Evolutionary conservation across 2,888 invertebrate species (phyloP), one percentile per base, ranked within the genome.

Genomic region (Caradrina clavipalpis): DNA sequence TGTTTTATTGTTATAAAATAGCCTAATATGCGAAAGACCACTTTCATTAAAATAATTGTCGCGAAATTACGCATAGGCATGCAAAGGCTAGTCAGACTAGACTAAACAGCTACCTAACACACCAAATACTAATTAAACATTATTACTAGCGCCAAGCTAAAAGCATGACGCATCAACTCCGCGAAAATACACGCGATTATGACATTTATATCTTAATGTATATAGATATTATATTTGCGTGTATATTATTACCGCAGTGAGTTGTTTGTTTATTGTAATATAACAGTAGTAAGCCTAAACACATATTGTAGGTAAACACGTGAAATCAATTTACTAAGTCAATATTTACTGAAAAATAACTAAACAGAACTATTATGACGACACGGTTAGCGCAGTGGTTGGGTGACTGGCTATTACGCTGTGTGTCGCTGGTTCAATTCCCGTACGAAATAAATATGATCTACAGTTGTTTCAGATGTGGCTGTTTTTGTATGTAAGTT

Each of bases 111-210:
- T 10, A 42, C 21, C 22, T 54, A 47, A 50, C 66, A 54, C 53
- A 76, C 45, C 1, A 76, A 53, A 65, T 47, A 58, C 15, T 62
- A 77, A 72, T 76, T 66, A 77, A 65, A 26, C 35, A 22, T 57
- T 53, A 51, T 58, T 39, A 66, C 62, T 55, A 61, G 21, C 19
- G n/a, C 59, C 22, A 42, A 19, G 39, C 50, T 35, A 54, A 47
- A 58, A 77, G 39, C 17, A 59, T 77, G 66, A 72, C 61, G 7
- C 67, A 58, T 66, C n/a, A 39, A 39, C 50, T 35, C 60, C 47
- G 13, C 13, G 7, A 47, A 57, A 19, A 17, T 22, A 69, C 60
- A 72, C 60, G 66, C 71, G 31, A 75, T 45, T 57, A 39, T 19
- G 19, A 54, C 51, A 66, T 72, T 72, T 66, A 66, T 54, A 19